These are phyloP conservation scores for Microctenopoma stevenorrisi DNA, from an alignment of 2,797 vertebrate genomes.

Conservation along the genomic window DNA sequence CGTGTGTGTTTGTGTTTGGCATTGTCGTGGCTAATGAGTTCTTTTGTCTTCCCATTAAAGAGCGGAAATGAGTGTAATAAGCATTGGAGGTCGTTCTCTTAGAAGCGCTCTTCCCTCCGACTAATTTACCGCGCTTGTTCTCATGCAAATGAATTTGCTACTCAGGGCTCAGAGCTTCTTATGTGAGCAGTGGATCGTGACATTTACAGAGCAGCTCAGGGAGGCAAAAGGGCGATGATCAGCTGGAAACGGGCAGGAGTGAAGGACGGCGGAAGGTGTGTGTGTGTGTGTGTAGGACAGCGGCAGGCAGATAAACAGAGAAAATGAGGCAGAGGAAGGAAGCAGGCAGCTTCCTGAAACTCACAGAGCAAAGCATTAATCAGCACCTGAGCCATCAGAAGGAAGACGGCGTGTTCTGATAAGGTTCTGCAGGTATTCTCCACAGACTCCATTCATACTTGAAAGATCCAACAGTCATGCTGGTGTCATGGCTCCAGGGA, in stretches of 20 bases:
- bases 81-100: constrained; percentile 23
- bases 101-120: constrained; percentile 30
- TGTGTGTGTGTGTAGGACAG: constrained; percentile 1
- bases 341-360: constrained; percentile 15
- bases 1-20: constrained; percentile 31
- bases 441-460: not conserved
- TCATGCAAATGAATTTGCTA: constrained; percentile 59
- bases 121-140: constrained; percentile 45
- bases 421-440: constrained; percentile 13
- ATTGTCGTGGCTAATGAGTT: constrained; percentile 46
- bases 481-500: not conserved
- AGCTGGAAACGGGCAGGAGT: constrained; percentile 9
- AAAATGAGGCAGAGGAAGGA: constrained; percentile 18
- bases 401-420: constrained; percentile 10
- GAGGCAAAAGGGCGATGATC: constrained; percentile 12
- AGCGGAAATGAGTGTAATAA: constrained; percentile 22
- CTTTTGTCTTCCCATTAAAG: constrained; percentile 65
- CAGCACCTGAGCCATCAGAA: constrained; percentile 7
- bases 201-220: constrained; percentile 31
- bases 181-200: constrained; percentile 41
- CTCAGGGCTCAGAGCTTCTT: constrained; percentile 42
- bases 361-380: not conserved
- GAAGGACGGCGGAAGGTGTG: constrained; percentile 7
- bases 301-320: not conserved
- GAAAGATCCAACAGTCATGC: not conserved